phyloP scores from a whole-genome alignment of 2,797 vertebrate species.

The Scleropages formosus region DNA sequence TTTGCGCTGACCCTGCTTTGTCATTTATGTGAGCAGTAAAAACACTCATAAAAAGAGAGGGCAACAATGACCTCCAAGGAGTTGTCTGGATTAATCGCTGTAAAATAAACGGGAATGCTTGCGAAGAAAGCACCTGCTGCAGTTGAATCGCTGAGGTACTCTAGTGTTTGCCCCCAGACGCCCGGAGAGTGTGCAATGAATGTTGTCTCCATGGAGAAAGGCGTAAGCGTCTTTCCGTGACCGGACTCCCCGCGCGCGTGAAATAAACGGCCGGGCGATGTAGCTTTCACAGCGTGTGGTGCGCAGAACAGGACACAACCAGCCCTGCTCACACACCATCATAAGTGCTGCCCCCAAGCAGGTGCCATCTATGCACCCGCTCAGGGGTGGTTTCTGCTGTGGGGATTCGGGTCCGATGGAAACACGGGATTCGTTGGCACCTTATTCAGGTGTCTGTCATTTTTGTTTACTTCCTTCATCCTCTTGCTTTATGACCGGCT shows the following conservation, averaged over 20 bases:
- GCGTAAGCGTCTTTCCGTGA: constrained; percentile 33
- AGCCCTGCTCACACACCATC: constrained; percentile 30
- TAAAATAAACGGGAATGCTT: constrained; percentile 31
- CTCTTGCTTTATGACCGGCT: constrained; percentile 43
- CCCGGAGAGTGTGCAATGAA: constrained; percentile 37
- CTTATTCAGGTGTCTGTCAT: constrained; percentile 55
- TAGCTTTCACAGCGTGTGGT: constrained; percentile 39
- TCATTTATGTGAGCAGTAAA: constrained; percentile 55
- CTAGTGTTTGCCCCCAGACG: neutral
- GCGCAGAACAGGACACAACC: constrained; percentile 31
- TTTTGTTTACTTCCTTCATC: constrained; percentile 59
- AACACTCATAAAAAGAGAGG: constrained; percentile 26
- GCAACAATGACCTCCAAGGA: constrained; percentile 55
- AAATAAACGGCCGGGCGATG: constrained; percentile 51
- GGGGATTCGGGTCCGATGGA: constrained; percentile 61
- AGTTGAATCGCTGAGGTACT: neutral
- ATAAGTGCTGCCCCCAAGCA: constrained; percentile 53
- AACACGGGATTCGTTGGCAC: constrained; percentile 52
- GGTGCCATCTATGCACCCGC: constrained; percentile 51
- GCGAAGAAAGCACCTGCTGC: no score
- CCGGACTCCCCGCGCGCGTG: constrained; percentile 41
- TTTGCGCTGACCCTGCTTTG: constrained; percentile 45
- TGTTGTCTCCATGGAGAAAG: constrained; percentile 32
- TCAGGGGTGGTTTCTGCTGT: constrained; percentile 50
- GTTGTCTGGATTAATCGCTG: constrained; percentile 17